Base-by-base conservation (phyloP, 2,888 invertebrate species). In the Lathronympha strigana region DNA sequence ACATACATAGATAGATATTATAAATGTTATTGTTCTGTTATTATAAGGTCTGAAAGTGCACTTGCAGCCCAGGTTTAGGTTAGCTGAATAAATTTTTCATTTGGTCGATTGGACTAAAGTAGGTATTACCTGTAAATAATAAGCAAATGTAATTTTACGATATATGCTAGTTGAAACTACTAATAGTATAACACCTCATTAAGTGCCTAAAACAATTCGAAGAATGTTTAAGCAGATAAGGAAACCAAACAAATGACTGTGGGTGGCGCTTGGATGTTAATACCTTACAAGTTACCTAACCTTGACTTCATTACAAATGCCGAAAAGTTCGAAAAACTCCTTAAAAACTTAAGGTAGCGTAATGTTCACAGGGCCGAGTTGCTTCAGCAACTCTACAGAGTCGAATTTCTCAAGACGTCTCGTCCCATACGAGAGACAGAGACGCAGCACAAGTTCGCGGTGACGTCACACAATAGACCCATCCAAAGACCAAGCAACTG, bases 381-480 rank as follows among this genome's bases (percentile, higher is more conserved):
- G 19, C 43, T 43, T 21, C 31, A 36, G 33, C 33, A 19, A 53
- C 40, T 58, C 43, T 60, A 25, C 55, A 53, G 66, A 69, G 67
- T 69, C 63, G 31, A 62, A 68, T 68, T 64, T 68, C 68, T 47
- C 53, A 17, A 66, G 47, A 60, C 66, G 67, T 67, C 23, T 58
- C 57, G n/a, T 69, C 69, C 67, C 68, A 70, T 57, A 70, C 71
- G 82, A 72, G 77, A 63, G 83, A 86, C 72, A 63, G 82, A 81
- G 87, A 88, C 70, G 75, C 72, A 75, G 76, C 11, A 67, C 69
- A 69, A 78, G 75, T 81, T 74, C 71, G 73, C 69, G 75, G 67
- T 88, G 88, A 87, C 87, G 87, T 89, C 87, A 88, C 67, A 66
- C 73, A 66, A 71, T 78, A 77, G 79, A 75, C 77, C 76, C 73